Conservation (phyloP, 1,140 invertebrate species). For the Campoletis sonorensis region DNA sequence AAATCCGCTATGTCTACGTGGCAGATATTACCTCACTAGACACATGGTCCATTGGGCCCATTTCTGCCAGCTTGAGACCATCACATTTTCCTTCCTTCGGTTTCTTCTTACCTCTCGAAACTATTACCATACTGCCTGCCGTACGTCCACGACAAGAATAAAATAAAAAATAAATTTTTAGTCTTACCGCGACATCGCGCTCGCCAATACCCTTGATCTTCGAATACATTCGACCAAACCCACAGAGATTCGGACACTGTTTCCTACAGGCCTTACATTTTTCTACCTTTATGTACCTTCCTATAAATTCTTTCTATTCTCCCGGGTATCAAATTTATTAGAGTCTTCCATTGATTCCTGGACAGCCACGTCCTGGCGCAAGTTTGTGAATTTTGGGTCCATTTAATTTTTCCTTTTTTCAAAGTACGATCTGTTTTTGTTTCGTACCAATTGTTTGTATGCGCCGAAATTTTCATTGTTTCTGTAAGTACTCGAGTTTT, state of each 20-base stretch:
- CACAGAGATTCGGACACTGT: conserved; percentile 42
- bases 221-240: conserved; percentile 24
- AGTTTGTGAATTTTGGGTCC: background rate
- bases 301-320: background rate
- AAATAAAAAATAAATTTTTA: background rate
- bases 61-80: background rate
- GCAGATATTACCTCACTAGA: background rate
- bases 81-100: background rate
- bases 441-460: background rate
- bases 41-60: background rate
- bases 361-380: background rate
- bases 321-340: conserved; percentile 30
- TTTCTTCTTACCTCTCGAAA: background rate
- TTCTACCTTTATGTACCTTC: background rate
- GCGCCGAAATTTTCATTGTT: no score
- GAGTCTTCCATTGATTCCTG: conserved; percentile 9
- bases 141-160: background rate
- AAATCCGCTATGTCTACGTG: background rate
- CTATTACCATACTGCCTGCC: background rate
- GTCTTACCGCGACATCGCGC: background rate
- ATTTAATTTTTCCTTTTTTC: background rate
- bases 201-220: conserved; percentile 49
- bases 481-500: no score
- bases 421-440: background rate
- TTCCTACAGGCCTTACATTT: conserved; percentile 39